Conservation (phyloP, 1,140 invertebrate species). For the Piezodorus guildinii region DNA sequence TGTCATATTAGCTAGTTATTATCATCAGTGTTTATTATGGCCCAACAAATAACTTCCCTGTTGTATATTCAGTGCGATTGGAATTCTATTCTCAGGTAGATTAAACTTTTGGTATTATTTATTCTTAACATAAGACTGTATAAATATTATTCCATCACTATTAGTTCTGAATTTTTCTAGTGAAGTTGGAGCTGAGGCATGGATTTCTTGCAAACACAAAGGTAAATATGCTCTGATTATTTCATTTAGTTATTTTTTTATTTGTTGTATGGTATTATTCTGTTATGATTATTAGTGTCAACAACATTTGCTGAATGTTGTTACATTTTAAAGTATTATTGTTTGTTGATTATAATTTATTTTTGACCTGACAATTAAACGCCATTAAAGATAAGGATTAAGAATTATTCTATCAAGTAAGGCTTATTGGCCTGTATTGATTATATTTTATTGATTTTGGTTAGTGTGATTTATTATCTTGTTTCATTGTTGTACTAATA, state of each 20-base stretch:
- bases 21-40: too few relatives aligned
- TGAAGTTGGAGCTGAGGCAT: conserved; percentile 23
- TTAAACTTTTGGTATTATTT: background rate
- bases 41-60: background rate
- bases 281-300: too few relatives aligned
- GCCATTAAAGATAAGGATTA: too few relatives aligned
- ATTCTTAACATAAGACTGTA: background rate
- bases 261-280: too few relatives aligned
- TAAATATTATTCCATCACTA: background rate
- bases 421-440: too few relatives aligned
- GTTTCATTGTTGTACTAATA: too few relatives aligned
- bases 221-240: conserved; percentile 14
- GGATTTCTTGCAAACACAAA: conserved; percentile 27
- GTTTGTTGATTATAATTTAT: background rate
- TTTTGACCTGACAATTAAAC: background rate
- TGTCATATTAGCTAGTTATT: background rate
- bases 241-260: background rate
- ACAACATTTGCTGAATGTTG: too few relatives aligned
- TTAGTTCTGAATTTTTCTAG: conserved; percentile 21
- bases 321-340: background rate
- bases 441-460: too few relatives aligned
- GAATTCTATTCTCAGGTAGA: conserved; percentile 14
- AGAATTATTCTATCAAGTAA: too few relatives aligned
- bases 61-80: conserved; percentile 19
- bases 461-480: too few relatives aligned